These are phyloP conservation scores for Oenanthe melanoleuca DNA, from an alignment of 2,113 vertebrate genomes.

Conservation along the genomic window DNA sequence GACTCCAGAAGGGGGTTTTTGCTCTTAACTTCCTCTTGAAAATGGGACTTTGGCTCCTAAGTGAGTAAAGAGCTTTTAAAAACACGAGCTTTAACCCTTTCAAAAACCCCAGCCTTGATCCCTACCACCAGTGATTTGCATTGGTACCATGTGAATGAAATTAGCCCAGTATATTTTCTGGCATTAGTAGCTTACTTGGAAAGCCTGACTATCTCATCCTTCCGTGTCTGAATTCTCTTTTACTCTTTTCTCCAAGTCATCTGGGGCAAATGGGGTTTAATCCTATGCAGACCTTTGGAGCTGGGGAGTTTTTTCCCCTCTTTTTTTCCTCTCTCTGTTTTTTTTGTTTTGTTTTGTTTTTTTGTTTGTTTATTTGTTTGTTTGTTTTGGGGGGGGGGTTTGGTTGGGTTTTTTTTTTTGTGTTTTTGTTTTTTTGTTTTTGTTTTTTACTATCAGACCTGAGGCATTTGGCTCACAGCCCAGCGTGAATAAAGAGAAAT, in stretches of 20 bases:
- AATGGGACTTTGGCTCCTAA: background rate
- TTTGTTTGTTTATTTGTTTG: too few relatives aligned
- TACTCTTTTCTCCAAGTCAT: background rate
- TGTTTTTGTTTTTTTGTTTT: too few relatives aligned
- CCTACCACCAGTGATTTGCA: background rate
- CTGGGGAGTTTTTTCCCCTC: background rate
- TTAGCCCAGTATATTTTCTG: background rate
- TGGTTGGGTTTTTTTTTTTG: too few relatives aligned
- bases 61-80: constrained; percentile 43
- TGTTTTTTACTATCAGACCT: background rate
- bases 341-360: too few relatives aligned
- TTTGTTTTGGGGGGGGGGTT: too few relatives aligned
- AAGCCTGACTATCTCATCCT: background rate
- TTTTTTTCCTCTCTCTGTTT: background rate
- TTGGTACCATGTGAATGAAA: background rate
- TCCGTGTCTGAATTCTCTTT: background rate
- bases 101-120: constrained; percentile 23
- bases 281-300: background rate
- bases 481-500: background rate
- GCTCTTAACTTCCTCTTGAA: constrained; percentile 32
- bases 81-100: constrained; percentile 3
- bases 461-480: constrained; percentile 23
- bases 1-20: constrained; percentile 9
- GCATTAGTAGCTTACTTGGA: background rate
- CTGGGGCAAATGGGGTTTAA: background rate